Conservation (phyloP, 1,140 invertebrate genomes). For the Hirudo medicinalis region DNA sequence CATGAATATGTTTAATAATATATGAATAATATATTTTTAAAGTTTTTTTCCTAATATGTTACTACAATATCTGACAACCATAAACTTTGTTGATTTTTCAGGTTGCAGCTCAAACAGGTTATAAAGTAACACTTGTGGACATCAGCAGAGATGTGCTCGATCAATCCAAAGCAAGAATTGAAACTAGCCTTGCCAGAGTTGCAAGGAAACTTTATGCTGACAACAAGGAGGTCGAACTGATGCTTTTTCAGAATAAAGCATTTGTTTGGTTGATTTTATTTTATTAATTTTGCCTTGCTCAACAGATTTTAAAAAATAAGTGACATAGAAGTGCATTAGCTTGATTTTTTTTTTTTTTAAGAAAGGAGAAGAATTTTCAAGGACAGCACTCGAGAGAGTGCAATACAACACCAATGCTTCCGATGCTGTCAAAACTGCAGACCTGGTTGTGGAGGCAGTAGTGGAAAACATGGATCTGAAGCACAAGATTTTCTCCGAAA, state of each 20-base stretch:
- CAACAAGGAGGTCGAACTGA: conserved; percentile 34
- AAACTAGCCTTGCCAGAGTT: conserved; percentile 55
- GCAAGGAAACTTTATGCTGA: conserved; percentile 65
- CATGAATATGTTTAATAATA: too few species aligned
- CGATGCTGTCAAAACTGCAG: conserved; percentile 51
- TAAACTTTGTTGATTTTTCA: conserved; percentile 29
- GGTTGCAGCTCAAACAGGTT: conserved; percentile 63
- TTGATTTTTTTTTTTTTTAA: conserved; percentile 21
- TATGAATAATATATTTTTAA: too few species aligned
- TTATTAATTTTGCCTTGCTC: not conserved
- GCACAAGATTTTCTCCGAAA: conserved; percentile 57
- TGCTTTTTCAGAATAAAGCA: too few species aligned
- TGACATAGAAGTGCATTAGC: too few species aligned
- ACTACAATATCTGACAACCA: too few species aligned
- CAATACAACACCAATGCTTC: conserved; percentile 49
- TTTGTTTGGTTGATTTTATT: not conserved
- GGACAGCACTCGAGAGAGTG: conserved; percentile 50
- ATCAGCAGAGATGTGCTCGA: conserved; percentile 53
- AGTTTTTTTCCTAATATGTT: too few species aligned
- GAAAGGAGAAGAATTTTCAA: conserved; percentile 53
- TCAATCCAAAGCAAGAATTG: conserved; percentile 56
- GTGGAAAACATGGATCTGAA: conserved; percentile 69
- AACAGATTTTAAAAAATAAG: too few species aligned
- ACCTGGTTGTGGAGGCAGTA: conserved; percentile 74
- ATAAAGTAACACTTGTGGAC: conserved; percentile 63